Conservation (phyloP, 2,797 vertebrate genomes). For the Novumbra hubbsi region DNA sequence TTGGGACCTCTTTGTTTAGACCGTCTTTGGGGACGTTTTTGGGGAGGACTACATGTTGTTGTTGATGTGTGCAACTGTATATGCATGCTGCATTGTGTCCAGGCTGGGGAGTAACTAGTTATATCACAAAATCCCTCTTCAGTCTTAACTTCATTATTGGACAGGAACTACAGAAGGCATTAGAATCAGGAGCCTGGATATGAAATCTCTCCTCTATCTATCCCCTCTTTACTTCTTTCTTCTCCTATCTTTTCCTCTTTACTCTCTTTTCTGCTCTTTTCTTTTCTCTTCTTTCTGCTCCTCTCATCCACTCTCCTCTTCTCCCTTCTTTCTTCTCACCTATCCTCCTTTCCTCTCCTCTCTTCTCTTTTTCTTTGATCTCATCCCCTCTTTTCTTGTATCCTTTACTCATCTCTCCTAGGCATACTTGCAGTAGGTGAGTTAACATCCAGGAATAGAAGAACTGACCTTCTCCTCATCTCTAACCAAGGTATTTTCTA, state of each 20-base stretch:
- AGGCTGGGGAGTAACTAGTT: slow-evolving; percentile 56
- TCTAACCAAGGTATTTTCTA: not conserved
- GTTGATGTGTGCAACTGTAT: not conserved
- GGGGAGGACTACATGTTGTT: not conserved
- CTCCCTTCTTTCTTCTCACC: not conserved
- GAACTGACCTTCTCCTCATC: slow-evolving; percentile 12
- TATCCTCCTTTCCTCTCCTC: not conserved
- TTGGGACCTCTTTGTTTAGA: slow-evolving; percentile 65
- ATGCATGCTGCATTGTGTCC: slow-evolving; percentile 20
- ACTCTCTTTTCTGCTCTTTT: not conserved
- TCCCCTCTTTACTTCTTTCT: slow-evolving; percentile 8
- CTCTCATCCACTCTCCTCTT: not conserved
- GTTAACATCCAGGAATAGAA: slow-evolving; percentile 25
- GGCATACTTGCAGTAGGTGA: slow-evolving; percentile 10
- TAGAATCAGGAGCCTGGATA: slow-evolving; percentile 40
- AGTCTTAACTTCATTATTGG: slow-evolving; percentile 64
- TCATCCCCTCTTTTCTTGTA: not conserved
- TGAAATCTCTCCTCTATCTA: slow-evolving; percentile 50
- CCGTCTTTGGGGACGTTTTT: too few species aligned
- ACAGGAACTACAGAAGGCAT: slow-evolving; percentile 61
- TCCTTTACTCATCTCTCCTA: not conserved
- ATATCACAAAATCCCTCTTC: slow-evolving; percentile 61
- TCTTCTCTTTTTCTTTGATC: not conserved
- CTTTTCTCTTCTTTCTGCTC: not conserved
- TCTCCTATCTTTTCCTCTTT: not conserved